Base-by-base conservation (phyloP, 1,140 invertebrate genomes). In the Theocolax elegans region DNA sequence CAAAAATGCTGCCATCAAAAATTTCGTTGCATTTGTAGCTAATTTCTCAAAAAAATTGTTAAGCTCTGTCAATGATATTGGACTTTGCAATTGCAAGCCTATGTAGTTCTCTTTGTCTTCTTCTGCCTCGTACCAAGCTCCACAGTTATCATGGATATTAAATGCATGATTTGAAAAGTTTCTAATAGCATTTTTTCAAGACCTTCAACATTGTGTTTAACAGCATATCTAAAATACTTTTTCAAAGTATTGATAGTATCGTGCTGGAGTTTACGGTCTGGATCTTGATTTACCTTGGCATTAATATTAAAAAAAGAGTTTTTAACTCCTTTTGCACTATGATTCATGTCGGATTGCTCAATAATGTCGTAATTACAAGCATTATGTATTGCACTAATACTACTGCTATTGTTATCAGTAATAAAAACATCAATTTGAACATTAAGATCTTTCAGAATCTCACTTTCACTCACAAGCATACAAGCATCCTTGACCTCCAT, bases 121-220 rank as follows among this genome's bases (percentile, higher is more conserved):
- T 31, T 46, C 46, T 29, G 27, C 59, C 17, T 35, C 19, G 29
- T 51, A 71, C 69, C 62, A 71, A n/a, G 15, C n/a, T 27, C 69
- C 69, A 46, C 69, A 71, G 9, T 71, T 48, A 21, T 56, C 51
- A 58, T 71, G 69, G 8, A 23, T 23, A 42, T 53, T 44, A 31
- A 72, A 72, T 17, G 48, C 56, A 56, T 72, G 70, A 67, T 72
- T 58, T 58, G 70, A 54, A 25, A 72, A 68, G 25, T 72, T 64
- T 68, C 40, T 68, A 42, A 72, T 68, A 4, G 65, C 65, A 73
- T 19, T 53, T 19, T 7, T 21, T 65, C 53, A 17, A 44, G 17
- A 15, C 69, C 46, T 17, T 46, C 72, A 56, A 63, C 62, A 60
- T 73, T 64, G 51, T 69, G 72, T n/a, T 51, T 29, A 1, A 73